These are phyloP conservation scores for Orchesella flavescens DNA, from an alignment of 2,888 invertebrate species.

Conservation along the genomic window DNA sequence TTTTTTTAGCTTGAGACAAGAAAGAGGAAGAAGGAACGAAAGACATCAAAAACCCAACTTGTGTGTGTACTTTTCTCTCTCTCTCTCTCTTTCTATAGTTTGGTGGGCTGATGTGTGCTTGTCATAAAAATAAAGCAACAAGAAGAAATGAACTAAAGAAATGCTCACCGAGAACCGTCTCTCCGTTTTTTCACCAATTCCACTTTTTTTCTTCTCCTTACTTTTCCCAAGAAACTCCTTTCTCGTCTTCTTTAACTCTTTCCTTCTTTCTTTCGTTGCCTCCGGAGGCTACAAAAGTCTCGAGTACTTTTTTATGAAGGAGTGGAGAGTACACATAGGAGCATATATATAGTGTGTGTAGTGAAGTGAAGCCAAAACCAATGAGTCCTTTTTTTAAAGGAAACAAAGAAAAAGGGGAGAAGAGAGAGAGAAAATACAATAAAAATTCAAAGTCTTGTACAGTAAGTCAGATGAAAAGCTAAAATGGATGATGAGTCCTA, in stretches of 20 bases:
- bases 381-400: constrained; percentile 1
- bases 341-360: neutral
- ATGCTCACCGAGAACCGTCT: neutral
- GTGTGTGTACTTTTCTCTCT: constrained; percentile 2
- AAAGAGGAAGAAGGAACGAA: neutral
- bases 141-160: constrained; percentile 18
- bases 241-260: constrained; percentile 29
- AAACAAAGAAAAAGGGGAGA: neutral
- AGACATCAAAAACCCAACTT: constrained; percentile 16
- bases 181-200: constrained; percentile 21
- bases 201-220: constrained; percentile 15
- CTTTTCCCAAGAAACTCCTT: constrained; percentile 25
- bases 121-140: constrained; percentile 41
- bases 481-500: neutral
- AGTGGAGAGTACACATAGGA: neutral
- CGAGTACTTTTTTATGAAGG: neutral
- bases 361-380: constrained; percentile 11
- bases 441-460: constrained; percentile 8
- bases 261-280: constrained; percentile 18
- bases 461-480: neutral
- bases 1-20: neutral
- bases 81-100: too few relatives aligned
- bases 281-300: constrained; percentile 38
- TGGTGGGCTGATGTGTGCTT: constrained; percentile 32
- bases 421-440: constrained; percentile 15